Conservation (phyloP, 2,113 vertebrate genomes). For the Muscicapa adusta region DNA sequence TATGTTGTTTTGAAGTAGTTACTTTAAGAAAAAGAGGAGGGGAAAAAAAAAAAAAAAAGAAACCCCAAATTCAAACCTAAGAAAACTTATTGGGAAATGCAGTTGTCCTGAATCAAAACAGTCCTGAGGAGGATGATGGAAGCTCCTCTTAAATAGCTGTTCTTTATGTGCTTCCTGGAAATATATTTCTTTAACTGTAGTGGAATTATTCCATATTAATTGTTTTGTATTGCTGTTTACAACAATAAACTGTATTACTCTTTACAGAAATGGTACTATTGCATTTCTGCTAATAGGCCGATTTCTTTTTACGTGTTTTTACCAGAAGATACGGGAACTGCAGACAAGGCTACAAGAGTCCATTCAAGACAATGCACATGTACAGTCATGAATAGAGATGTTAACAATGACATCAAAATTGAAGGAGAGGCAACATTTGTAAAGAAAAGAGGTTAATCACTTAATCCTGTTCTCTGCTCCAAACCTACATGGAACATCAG, state of each 20-base stretch:
- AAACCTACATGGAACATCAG: not conserved
- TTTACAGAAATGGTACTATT: not conserved
- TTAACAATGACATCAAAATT: not conserved
- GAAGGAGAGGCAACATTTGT: not conserved
- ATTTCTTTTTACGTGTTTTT: not conserved
- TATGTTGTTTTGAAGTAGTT: accelerated
- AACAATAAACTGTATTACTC: not conserved
- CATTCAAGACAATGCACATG: not conserved
- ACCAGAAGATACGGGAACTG: not conserved
- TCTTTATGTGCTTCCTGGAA: not conserved
- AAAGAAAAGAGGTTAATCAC: not conserved
- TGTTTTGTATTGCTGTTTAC: not conserved
- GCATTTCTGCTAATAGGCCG: not conserved
- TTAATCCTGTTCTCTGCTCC: not conserved
- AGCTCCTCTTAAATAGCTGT: not conserved
- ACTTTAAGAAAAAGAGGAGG: not conserved
- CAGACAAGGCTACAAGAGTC: not conserved
- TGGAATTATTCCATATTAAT: not conserved
- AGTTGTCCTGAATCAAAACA: not conserved
- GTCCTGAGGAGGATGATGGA: not conserved
- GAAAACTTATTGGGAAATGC: not conserved
- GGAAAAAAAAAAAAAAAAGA: too few relatives aligned
- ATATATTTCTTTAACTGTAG: not conserved
- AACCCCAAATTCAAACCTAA: not conserved
- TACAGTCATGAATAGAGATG: not conserved